Evolutionary conservation across 2,113 vertebrate genomes (phyloP).

Genomic region (Halcyon malimbica): DNA sequence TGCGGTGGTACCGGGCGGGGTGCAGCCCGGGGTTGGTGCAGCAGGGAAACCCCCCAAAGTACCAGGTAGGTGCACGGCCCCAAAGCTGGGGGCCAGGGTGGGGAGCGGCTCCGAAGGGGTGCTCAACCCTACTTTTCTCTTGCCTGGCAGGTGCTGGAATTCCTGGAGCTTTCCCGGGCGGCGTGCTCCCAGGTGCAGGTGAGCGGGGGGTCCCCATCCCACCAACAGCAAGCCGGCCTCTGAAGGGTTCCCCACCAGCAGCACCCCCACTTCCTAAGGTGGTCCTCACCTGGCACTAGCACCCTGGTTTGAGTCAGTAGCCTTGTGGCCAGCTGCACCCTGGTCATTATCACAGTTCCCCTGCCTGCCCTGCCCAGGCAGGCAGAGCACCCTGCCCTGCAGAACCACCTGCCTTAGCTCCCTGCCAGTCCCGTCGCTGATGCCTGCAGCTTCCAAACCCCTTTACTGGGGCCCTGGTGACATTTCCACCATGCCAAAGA

Average conservation of each 20-base stretch:
- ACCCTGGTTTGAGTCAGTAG: fast-evolving
- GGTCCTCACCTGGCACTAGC: neutral
- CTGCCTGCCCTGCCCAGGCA: neutral
- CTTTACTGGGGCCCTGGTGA: neutral
- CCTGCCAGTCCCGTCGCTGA: neutral
- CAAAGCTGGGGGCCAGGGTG: neutral
- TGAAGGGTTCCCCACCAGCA: neutral
- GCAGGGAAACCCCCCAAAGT: conserved; percentile 79
- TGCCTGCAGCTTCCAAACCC: neutral
- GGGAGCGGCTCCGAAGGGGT: fast-evolving
- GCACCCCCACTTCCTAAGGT: neutral
- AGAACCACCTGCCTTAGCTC: neutral
- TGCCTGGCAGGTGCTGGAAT: conserved; percentile 72
- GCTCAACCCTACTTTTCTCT: neutral
- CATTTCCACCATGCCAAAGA: neutral
- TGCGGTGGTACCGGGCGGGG: conserved; percentile 59
- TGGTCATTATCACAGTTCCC: no score
- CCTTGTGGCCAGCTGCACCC: neutral
- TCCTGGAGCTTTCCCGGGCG: conserved; percentile 78
- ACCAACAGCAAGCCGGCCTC: neutral
- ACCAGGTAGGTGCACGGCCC: conserved; percentile 67
- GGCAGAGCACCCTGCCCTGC: neutral
- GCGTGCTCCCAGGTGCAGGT: conserved; percentile 80
- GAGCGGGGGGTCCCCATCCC: neutral
- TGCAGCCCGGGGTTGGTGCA: conserved; percentile 64